These are phyloP conservation scores for Eupristina koningsbergeri DNA, from an alignment of 1,140 invertebrate genomes.

Conservation along the genomic window DNA sequence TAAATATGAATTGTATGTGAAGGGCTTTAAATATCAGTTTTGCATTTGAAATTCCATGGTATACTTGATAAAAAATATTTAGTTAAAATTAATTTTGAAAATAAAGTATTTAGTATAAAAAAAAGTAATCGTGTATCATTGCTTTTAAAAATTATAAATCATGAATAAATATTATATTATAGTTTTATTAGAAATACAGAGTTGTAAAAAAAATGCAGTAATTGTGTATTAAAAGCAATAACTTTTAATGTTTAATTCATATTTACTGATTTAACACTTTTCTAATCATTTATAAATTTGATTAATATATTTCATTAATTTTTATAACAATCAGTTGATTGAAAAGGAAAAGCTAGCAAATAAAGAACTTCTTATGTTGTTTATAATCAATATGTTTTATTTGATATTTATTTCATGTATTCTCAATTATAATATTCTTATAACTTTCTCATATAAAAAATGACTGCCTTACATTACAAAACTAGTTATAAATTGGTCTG, in stretches of 20 bases:
- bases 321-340: constrained; percentile 25
- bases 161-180: constrained; percentile 16
- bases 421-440: constrained; percentile 35
- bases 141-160: constrained; percentile 16
- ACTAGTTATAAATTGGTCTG: constrained; percentile 43
- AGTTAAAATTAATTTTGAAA: no score
- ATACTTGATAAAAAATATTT: no score
- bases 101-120: background rate
- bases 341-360: no score
- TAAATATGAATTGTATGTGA: no score
- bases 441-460: no score
- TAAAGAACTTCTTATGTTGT: constrained; percentile 31
- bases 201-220: constrained; percentile 5
- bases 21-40: no score
- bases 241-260: constrained; percentile 28
- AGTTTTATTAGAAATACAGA: constrained; percentile 12
- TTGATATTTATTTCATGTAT: constrained; percentile 34
- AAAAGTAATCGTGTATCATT: background rate
- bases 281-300: constrained; percentile 39
- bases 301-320: constrained; percentile 21
- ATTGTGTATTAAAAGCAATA: constrained; percentile 24
- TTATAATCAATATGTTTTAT: constrained; percentile 40
- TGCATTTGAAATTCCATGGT: no score
- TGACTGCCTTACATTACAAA: constrained; percentile 25
- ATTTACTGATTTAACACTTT: constrained; percentile 13